A percentile compares a stretch with the other conserved stretches of the same genome.
These are phyloP conservation scores for Gnathonemus longibarbis DNA, from an alignment of 2,113 vertebrate species.

Conservation along the genomic window DNA sequence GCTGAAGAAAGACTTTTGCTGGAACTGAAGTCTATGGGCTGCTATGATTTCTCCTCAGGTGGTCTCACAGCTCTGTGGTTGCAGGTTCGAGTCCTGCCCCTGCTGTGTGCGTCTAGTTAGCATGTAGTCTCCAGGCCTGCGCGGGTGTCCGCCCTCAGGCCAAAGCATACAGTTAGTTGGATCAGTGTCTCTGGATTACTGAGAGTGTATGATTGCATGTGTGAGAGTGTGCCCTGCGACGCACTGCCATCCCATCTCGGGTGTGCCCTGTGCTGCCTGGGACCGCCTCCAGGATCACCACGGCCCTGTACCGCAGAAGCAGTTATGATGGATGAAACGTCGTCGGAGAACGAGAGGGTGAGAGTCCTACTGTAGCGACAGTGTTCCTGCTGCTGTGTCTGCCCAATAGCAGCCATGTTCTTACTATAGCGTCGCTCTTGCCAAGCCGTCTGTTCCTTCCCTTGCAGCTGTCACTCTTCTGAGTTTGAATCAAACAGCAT, in stretches of 20 bases:
- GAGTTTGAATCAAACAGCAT: not conserved
- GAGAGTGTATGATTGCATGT: not conserved
- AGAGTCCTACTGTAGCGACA: not conserved
- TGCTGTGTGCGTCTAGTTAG: not conserved
- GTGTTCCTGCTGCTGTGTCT: not conserved
- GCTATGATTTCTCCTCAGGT: not conserved
- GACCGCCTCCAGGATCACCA: not conserved
- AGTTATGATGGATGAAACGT: not conserved
- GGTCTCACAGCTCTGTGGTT: not conserved
- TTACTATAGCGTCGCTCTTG: not conserved
- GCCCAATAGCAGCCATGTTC: not conserved
- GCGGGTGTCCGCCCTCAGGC: not conserved
- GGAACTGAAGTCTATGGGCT: not conserved
- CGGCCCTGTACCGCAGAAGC: not conserved
- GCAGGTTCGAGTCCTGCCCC: not conserved
- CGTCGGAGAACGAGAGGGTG: not conserved
- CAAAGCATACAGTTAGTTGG: not conserved
- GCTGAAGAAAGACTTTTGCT: not conserved
- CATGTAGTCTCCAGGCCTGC: not conserved
- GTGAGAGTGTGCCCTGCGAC: not conserved
- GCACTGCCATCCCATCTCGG: not conserved
- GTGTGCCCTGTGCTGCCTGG: not conserved
- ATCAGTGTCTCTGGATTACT: not conserved
- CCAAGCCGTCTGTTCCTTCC: constrained; percentile 10
- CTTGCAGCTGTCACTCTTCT: constrained; percentile 11